Evolutionary conservation across 1,140 invertebrate genomes (phyloP), one percentile per base, ranked within the genome.

Genomic region (Bactericera cockerelli): DNA sequence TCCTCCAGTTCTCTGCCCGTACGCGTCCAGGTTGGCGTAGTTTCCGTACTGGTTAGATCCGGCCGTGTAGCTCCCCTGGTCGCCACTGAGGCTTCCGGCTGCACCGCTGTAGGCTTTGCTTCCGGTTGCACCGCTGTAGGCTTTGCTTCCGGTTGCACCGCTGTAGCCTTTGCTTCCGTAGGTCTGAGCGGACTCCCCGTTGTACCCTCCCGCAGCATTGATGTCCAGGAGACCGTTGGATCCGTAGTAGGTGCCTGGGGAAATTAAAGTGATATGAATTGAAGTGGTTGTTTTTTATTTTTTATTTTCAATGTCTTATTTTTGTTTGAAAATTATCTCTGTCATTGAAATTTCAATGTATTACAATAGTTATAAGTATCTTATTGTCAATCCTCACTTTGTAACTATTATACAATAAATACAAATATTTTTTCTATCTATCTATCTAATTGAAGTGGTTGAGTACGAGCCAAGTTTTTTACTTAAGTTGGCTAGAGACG

Each of bases 11-110:
- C 61, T 55, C 1, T 57, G 19, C 36, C 14, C 49, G 19, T 59
- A 25, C 38, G 55, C 49, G 11, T 11, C 36, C 21, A 24, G 13
- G 22, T 14, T 49, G 31, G 72, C 70, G 28, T 31, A 31, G 28
- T 31, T 26, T 21, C 59, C 56, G 28, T 21, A 73, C 75, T 22
- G 22, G 10, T 33, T 21, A 14, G 26, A 28, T 56, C 53, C 26
- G 19, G 53, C 21, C 19, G 36, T 19, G 8, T 22, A 4, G 31
- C n/a, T 21, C 25, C 53, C 53, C 24, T 11, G 14, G 33, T 10
- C 21, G 8, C 25, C 36, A 19, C 24, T 49, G 28, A 31, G n/a
- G 2, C 39, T 31, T 1, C 55, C 59, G 14, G 33, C 39, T n/a
- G 66, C 24, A 28, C 14, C 8, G 24, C 19, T 8, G 13, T 13